Evolutionary conservation across 1,140 invertebrate species (phyloP), one percentile per base, ranked within the genome.

Genomic region (Metopolophium dirhodum): DNA sequence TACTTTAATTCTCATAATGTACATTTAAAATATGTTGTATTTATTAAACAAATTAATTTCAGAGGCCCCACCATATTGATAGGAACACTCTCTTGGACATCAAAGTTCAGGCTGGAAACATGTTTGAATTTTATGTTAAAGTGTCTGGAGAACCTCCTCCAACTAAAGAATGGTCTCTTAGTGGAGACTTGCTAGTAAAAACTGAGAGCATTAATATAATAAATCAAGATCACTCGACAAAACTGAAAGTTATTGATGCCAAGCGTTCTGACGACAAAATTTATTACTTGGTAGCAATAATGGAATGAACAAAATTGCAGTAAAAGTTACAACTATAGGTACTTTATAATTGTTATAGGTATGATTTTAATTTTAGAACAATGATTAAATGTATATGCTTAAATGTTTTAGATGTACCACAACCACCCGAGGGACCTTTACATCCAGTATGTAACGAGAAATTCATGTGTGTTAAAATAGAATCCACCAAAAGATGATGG

Each of bases 141-240:
- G 98, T 99, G 54, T 97, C 96, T 94, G 99, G 99, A 57, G 98
- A 99, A 95, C 99, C 99, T 1, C 98, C 98, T 94, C 98, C 99
- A 94, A 97, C 96, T 41, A 99, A 99, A 94, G 97, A 98, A 96
- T 99, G 99, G 99, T 96, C 96, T 7, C 96, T 98, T 91, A 98
- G 98, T 94, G 98, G 97, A 30, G 97, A 97, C 94, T 95, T 97
- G 30, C 95, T 99, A 11, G 96, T 98, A 91, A 97, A 97, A 94
- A 96, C 96, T 68, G 98, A 99, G 94, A 96, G 98, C 93, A 96
- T 99, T 90, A 98, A 98, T 95, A 93, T 95, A 87, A 96, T 96
- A 1, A 98, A 97, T 95, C 97, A 98, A 94, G 97, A 98, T 94
- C 98, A 99, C 95, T 97, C 96, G 89, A 99, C 98, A 0, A 98